Evolutionary conservation across 2,113 vertebrate species (phyloP).

Genomic region (Nycticryphes semicollaris): DNA sequence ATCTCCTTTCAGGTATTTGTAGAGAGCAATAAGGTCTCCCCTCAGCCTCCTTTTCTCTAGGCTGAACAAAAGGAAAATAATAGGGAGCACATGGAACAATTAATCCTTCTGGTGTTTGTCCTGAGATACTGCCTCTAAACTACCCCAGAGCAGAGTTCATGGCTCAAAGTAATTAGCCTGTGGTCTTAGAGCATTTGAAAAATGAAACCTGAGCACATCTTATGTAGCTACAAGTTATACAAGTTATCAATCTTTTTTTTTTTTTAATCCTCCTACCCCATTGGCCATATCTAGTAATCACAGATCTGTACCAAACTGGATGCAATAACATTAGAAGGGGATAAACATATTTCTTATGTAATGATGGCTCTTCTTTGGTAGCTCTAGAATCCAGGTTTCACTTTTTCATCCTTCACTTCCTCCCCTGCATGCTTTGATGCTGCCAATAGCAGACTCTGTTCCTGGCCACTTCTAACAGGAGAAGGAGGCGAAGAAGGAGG

Average conservation of each 20-base stretch:
- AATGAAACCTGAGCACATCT: neutral
- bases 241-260: neutral
- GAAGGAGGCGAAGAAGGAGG: neutral
- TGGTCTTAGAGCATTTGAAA: neutral
- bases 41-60: too few species aligned
- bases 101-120: neutral
- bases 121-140: neutral
- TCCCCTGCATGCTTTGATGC: neutral
- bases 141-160: neutral
- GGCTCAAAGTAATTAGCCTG: neutral
- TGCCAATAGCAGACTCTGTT: neutral
- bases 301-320: neutral
- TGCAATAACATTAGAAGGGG: neutral
- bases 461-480: neutral
- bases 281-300: neutral
- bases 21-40: too few species aligned
- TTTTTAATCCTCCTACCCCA: neutral
- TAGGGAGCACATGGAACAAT: neutral
- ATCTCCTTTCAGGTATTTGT: too few species aligned
- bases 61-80: too few species aligned
- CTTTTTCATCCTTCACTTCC: neutral
- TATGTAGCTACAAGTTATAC: fast-evolving
- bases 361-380: neutral
- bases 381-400: neutral
- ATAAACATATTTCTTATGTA: neutral